Evolutionary conservation across 2,797 vertebrate species (phyloP), one percentile per base, ranked within the genome.

Genomic region (Crocodylus rhombifer): DNA sequence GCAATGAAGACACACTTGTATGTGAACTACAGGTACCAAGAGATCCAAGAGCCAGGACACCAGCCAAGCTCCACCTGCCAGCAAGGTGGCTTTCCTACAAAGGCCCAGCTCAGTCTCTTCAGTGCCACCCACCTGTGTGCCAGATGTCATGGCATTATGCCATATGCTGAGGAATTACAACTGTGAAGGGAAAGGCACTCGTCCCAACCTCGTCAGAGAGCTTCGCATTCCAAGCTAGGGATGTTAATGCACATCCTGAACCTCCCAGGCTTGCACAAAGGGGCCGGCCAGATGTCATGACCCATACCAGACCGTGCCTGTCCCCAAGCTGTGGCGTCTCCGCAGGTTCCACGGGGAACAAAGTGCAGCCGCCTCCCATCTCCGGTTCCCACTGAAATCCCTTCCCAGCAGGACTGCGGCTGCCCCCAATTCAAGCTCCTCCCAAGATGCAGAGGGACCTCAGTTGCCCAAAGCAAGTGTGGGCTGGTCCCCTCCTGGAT

Each of bases 1-100:
- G 4, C 0, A 1, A 14, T 5, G 23, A 10, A 18, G 30, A 6
- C 10, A 11, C 7, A 5, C 36, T 21, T 36, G 7, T 30, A 33
- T 58, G 30, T 7, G 23, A 60, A 6, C 12, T 55, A 56, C 28
- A 13, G 20, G 42, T 14, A 18, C n/a, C 56, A 17, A 36, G 60
- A 42, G 77, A 60, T 26, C 15, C 15, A 25, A 10, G 14, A 75
- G 25, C 42, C 14, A 15, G 57, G 13, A 61, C 20, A 61, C 18
- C 67, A 30, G n/a, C 6, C 56, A 11, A 60, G 14, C 33, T 25
- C 58, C 23, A 61, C 23, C 30, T 8, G 28, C 17, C 4, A 67
- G 65, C 63, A 8, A 13, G 36, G 36, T 36, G 6, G 36, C 36
- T 36, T 36, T 42, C 33, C 21, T 42, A 23, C 4, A 6, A 36